These are phyloP conservation scores for Baccha elongata DNA, from an alignment of 2,888 invertebrate genomes.

Conservation along the genomic window DNA sequence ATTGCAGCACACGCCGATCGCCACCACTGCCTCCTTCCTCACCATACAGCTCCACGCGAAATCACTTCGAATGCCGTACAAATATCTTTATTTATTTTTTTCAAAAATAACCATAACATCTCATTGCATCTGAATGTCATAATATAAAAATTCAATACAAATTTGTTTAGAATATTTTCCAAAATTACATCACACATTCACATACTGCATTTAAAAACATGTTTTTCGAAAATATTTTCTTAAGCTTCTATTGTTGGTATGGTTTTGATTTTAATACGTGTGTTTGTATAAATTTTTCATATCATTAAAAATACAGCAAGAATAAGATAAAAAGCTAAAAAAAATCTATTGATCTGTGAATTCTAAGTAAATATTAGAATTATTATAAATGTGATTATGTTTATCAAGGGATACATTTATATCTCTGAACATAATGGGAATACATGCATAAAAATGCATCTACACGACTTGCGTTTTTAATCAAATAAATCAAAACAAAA, in stretches of 20 bases:
- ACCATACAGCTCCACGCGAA: background rate
- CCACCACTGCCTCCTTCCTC: background rate
- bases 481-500: no score
- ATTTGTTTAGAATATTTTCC: slow-evolving; percentile 40
- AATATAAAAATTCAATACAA: slow-evolving; percentile 13
- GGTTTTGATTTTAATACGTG: slow-evolving; percentile 5
- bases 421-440: no score
- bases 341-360: slow-evolving; percentile 26
- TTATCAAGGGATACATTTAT: no score
- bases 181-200: slow-evolving; percentile 43
- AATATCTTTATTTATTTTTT: slow-evolving; percentile 36
- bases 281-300: background rate
- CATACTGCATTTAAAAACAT: slow-evolving; percentile 26
- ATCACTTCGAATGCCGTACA: slow-evolving; percentile 39
- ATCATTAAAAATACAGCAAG: slow-evolving; percentile 21
- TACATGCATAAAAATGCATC: no score
- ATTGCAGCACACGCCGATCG: background rate
- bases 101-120: slow-evolving; percentile 57
- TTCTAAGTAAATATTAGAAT: background rate
- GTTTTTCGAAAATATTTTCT: slow-evolving; percentile 30
- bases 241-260: slow-evolving; percentile 19
- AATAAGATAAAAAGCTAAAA: slow-evolving; percentile 16
- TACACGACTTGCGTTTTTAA: no score
- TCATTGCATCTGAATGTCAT: slow-evolving; percentile 50
- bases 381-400: background rate